Evolutionary conservation across 2,888 invertebrate genomes (phyloP).

Genomic region (Vannuccia rotundouncinata): DNA sequence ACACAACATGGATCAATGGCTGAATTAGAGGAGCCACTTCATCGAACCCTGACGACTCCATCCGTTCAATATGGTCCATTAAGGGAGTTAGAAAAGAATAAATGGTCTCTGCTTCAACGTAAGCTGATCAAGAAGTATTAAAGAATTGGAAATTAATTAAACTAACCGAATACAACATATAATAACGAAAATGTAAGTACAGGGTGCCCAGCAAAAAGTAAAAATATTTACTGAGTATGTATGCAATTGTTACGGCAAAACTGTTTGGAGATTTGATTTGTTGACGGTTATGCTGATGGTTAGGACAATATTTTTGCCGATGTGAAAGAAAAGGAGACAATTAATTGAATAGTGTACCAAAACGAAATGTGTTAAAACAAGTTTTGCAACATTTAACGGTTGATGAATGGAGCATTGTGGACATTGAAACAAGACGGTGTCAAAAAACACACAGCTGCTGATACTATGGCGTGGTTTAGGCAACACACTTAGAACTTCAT

Average conservation of each 20-base stretch:
- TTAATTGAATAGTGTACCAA: background rate
- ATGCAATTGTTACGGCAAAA: background rate
- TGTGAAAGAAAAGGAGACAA: background rate
- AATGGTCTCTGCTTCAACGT: constrained; percentile 35
- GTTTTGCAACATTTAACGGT: background rate
- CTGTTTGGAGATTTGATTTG: background rate
- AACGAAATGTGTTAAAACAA: background rate
- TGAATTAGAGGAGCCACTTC: constrained; percentile 37
- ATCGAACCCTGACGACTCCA: constrained; percentile 60
- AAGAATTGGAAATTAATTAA: background rate
- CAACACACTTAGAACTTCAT: background rate
- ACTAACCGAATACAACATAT: too few species aligned
- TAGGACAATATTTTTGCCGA: background rate
- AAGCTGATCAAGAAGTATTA: constrained; percentile 19
- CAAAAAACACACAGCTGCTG: constrained; percentile 6
- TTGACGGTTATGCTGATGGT: constrained; percentile 7
- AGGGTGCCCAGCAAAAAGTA: too few species aligned
- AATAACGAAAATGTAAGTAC: too few species aligned
- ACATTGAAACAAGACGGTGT: background rate
- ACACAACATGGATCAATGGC: constrained; percentile 62
- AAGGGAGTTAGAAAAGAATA: constrained; percentile 51
- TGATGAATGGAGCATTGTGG: background rate
- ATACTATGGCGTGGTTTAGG: background rate
- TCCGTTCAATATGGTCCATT: constrained; percentile 68
- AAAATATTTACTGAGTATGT: background rate